phyloP scores from a whole-genome alignment of 2,113 vertebrate genomes.

The Phalacrocorax pelagicus region DNA sequence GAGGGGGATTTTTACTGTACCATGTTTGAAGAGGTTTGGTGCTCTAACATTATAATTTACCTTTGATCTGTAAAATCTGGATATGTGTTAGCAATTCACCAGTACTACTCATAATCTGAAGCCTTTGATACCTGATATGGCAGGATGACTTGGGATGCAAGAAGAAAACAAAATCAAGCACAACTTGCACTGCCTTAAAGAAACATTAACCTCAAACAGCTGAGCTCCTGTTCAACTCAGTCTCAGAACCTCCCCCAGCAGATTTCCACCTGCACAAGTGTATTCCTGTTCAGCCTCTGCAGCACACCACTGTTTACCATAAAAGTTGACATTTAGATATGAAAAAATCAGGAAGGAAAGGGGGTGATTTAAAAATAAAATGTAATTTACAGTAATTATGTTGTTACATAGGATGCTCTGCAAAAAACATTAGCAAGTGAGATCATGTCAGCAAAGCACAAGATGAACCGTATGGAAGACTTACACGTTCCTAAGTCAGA shows the following conservation, averaged over 20 bases:
- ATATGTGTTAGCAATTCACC: neutral
- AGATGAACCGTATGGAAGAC: slow-evolving; percentile 34
- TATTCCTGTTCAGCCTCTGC: slow-evolving; percentile 27
- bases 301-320: slow-evolving; percentile 44
- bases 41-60: neutral
- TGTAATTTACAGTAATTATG: slow-evolving; percentile 69
- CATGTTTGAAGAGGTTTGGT: slow-evolving; percentile 23
- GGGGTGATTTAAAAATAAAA: slow-evolving; percentile 70
- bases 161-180: slow-evolving; percentile 2
- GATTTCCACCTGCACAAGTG: neutral
- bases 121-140: neutral
- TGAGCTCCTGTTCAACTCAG: neutral
- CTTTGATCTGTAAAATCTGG: slow-evolving; percentile 14
- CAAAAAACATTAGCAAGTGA: slow-evolving; percentile 67
- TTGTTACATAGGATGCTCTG: slow-evolving; percentile 65
- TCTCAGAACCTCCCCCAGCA: slow-evolving; percentile 3
- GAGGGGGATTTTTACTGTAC: neutral
- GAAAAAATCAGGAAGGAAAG: slow-evolving; percentile 72
- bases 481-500: slow-evolving; percentile 32
- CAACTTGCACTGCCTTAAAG: neutral
- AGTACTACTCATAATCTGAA: neutral
- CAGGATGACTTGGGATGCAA: neutral
- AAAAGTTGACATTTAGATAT: slow-evolving; percentile 62
- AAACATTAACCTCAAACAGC: neutral
- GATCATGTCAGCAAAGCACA: slow-evolving; percentile 48